A percentile compares a stretch with the other conserved stretches of the same genome.
These are phyloP conservation scores for Parazoanthus darwini DNA, from an alignment of 92 coral and sea anemone species.

Conservation along the genomic window DNA sequence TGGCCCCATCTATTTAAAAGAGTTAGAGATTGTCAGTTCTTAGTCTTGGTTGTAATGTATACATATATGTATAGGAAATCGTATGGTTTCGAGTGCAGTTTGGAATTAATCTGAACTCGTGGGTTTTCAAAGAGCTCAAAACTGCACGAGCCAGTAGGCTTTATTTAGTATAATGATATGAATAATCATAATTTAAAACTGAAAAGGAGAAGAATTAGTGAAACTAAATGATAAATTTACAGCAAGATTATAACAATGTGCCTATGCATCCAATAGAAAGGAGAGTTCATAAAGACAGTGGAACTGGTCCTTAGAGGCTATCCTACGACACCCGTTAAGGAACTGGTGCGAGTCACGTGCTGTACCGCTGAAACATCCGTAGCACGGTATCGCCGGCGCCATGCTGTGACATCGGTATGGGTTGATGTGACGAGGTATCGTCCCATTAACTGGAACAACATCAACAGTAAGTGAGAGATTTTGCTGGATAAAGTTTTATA, in stretches of 20 bases:
- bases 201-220: neutral
- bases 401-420: constrained; percentile 65
- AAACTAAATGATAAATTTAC: too few relatives aligned
- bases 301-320: constrained; percentile 47
- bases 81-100: too few relatives aligned
- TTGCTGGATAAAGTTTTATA: neutral
- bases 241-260: neutral
- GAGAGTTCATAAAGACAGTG: constrained; percentile 61
- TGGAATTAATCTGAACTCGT: too few relatives aligned
- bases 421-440: constrained; percentile 67
- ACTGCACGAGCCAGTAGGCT: too few relatives aligned
- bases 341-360: constrained; percentile 74
- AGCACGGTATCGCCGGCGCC: constrained; percentile 49
- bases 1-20: too few relatives aligned
- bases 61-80: too few relatives aligned
- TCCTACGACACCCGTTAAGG: constrained; percentile 48
- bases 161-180: too few relatives aligned
- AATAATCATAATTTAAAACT: too few relatives aligned
- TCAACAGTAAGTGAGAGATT: constrained; percentile 19
- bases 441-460: constrained; percentile 53
- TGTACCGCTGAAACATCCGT: constrained; percentile 67
- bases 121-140: too few relatives aligned
- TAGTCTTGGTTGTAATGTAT: too few relatives aligned
- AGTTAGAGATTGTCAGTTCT: too few relatives aligned
- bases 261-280: constrained; percentile 43